A percentile compares a stretch with the other conserved stretches of the same genome.
phyloP scores from a whole-genome alignment of 2,797 vertebrate species.

The Chrosomus eos region DNA sequence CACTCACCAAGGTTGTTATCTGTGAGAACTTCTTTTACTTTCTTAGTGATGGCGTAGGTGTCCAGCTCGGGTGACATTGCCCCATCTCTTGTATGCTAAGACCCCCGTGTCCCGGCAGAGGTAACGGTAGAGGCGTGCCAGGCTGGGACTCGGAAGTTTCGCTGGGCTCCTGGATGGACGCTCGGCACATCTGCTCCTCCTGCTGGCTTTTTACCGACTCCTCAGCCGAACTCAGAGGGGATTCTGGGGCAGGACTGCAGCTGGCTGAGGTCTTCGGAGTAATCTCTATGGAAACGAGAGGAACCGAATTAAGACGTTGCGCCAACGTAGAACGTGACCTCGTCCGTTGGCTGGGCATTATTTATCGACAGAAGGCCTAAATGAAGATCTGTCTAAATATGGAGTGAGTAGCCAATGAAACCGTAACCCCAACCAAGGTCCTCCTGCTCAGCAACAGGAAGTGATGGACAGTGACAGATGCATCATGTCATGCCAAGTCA shows the following conservation, averaged over 20 bases:
- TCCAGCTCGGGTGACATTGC: slow-evolving; percentile 89
- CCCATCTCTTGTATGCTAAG: slow-evolving; percentile 88
- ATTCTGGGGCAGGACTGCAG: slow-evolving; percentile 88
- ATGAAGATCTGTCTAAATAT: slow-evolving; percentile 28
- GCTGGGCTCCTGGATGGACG: slow-evolving; percentile 76
- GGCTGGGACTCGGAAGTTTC: slow-evolving; percentile 82
- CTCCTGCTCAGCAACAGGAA: slow-evolving; percentile 45
- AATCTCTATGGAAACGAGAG: slow-evolving; percentile 78
- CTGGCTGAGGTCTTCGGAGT: slow-evolving; percentile 90
- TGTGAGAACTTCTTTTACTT: slow-evolving; percentile 89
- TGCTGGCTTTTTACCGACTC: slow-evolving; percentile 86
- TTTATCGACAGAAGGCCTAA: slow-evolving; percentile 2
- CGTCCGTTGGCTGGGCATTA: neutral
- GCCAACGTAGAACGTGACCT: neutral
- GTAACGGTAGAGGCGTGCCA: slow-evolving; percentile 77
- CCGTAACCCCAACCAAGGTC: slow-evolving; percentile 30
- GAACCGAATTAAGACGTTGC: slow-evolving; percentile 17
- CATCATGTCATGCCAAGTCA: slow-evolving; percentile 37
- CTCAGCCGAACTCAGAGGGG: slow-evolving; percentile 84
- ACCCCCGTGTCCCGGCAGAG: slow-evolving; percentile 81
- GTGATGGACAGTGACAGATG: slow-evolving; percentile 47
- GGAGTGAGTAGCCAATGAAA: slow-evolving; percentile 21
- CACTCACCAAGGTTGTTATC: slow-evolving; percentile 90
- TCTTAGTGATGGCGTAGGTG: slow-evolving; percentile 89
- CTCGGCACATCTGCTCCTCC: slow-evolving; percentile 66